A percentile compares a stretch with the other conserved stretches of the same genome.
These are phyloP conservation scores for Argyrosomus japonicus DNA, from an alignment of 2,113 vertebrate species.

Conservation along the genomic window DNA sequence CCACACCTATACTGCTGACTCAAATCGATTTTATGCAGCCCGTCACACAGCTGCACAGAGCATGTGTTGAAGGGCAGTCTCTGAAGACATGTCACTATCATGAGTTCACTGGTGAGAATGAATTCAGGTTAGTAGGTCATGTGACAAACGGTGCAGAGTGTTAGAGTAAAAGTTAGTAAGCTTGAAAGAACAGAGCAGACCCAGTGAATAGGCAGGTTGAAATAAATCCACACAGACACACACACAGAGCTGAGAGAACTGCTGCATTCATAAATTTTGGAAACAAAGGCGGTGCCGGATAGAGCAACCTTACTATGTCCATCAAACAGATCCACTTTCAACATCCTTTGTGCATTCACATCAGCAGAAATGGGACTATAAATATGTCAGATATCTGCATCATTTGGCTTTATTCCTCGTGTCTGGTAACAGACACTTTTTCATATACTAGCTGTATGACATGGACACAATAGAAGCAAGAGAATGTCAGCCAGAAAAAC, in stretches of 20 bases:
- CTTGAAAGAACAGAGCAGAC: neutral
- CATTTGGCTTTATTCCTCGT: conserved; percentile 1
- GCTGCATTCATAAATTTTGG: neutral
- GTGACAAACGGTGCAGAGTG: conserved; percentile 4
- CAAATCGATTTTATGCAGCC: conserved; percentile 32
- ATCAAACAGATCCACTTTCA: conserved; percentile 27
- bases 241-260: neutral
- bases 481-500: conserved; percentile 11
- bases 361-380: conserved; percentile 31
- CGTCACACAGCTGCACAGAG: neutral
- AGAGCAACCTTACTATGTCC: neutral
- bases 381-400: conserved; percentile 27
- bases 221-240: neutral
- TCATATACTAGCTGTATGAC: conserved; percentile 8
- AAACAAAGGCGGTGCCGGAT: neutral
- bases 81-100: conserved; percentile 26
- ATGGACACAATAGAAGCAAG: neutral
- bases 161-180: conserved; percentile 25
- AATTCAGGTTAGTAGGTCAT: conserved; percentile 37
- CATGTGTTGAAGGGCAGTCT: neutral
- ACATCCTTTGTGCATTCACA: conserved; percentile 1
- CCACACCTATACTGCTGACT: conserved; percentile 55
- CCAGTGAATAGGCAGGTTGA: no score
- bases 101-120: conserved; percentile 19
- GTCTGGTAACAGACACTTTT: neutral